Evolutionary conservation across 2,888 invertebrate species (phyloP).

Genomic region (Acronicta alni): DNA sequence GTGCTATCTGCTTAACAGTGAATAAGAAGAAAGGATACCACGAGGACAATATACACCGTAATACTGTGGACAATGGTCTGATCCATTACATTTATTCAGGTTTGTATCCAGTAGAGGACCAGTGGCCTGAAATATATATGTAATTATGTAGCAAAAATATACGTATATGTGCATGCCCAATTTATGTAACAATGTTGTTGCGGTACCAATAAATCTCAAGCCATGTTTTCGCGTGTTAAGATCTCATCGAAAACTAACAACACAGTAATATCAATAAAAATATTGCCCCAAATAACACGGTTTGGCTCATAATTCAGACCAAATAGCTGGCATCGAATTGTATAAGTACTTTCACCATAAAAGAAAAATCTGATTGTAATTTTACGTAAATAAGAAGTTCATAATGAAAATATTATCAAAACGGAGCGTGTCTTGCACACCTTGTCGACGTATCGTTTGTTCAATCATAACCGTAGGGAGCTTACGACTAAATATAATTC

Average conservation of each 20-base stretch:
- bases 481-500: conserved; percentile 88
- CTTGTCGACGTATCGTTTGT: conserved; percentile 85
- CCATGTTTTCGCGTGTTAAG: conserved; percentile 48
- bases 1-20: conserved; percentile 56
- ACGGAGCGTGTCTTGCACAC: conserved; percentile 78
- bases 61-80: background rate
- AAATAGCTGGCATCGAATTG: conserved; percentile 42
- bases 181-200: conserved; percentile 4
- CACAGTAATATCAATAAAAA: conserved; percentile 52
- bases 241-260: conserved; percentile 46
- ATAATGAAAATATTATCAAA: conserved; percentile 66
- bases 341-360: conserved; percentile 32
- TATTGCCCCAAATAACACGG: conserved; percentile 52
- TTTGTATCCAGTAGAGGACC: background rate
- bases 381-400: conserved; percentile 56
- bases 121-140: background rate
- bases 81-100: too few relatives aligned
- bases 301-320: conserved; percentile 42
- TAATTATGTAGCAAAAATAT: conserved; percentile 17
- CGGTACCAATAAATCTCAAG: conserved; percentile 33
- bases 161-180: conserved; percentile 22
- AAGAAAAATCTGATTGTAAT: conserved; percentile 29
- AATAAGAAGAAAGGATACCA: conserved; percentile 4
- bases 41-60: conserved; percentile 18
- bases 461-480: conserved; percentile 84